These are phyloP conservation scores for Austrofundulus limnaeus DNA, from an alignment of 2,113 vertebrate species.

Conservation along the genomic window DNA sequence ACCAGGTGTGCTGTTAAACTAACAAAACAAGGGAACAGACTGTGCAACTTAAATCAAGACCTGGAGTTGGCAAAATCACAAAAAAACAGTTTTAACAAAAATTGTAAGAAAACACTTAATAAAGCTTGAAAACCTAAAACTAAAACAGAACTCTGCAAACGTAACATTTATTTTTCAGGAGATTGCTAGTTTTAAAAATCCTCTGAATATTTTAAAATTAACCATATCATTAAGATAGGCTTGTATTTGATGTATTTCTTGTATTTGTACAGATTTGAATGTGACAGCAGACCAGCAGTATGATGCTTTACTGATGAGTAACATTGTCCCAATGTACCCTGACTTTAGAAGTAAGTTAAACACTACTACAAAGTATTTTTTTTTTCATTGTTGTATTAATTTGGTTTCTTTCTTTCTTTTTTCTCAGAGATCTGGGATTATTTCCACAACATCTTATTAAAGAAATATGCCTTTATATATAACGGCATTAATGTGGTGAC, in stretches of 20 bases:
- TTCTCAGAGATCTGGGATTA: conserved; percentile 75
- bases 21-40: too few species aligned
- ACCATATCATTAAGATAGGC: too few species aligned
- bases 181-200: too few species aligned
- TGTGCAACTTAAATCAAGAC: too few species aligned
- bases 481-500: conserved; percentile 72
- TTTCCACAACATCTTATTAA: conserved; percentile 68
- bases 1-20: neutral
- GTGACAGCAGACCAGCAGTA: conserved; percentile 72
- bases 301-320: conserved; percentile 88
- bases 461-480: conserved; percentile 67
- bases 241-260: neutral
- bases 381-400: neutral
- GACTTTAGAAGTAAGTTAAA: conserved; percentile 85
- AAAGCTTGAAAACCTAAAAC: too few species aligned
- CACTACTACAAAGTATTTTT: neutral
- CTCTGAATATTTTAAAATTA: too few species aligned
- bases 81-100: too few species aligned
- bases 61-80: too few species aligned
- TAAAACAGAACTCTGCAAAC: too few species aligned
- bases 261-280: conserved; percentile 76
- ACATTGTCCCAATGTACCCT: conserved; percentile 87
- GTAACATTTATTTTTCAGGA: too few species aligned
- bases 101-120: too few species aligned
- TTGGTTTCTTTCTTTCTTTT: neutral